Percentiles rank a stretch among this genome's conserved stretches.
Evolutionary conservation across 2,888 invertebrate species (phyloP).

Genomic region (Drosophila falleni): DNA sequence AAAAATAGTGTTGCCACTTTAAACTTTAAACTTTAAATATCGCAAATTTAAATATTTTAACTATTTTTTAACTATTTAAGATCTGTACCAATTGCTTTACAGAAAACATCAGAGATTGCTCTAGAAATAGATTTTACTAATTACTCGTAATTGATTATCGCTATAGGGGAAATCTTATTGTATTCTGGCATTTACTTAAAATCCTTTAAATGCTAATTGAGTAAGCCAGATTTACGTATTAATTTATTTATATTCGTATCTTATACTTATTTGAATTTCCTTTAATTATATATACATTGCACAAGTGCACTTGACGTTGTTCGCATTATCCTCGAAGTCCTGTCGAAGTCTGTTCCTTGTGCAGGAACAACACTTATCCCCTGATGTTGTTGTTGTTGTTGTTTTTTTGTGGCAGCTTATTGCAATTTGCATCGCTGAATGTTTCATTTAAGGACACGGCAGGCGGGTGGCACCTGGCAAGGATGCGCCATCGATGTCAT

Average conservation of each 20-base stretch:
- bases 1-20: too few species aligned
- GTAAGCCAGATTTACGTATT: conserved; percentile 8
- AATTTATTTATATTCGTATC: conserved; percentile 6
- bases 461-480: conserved; percentile 23
- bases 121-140: neutral
- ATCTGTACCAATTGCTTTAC: neutral
- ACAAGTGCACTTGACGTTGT: conserved; percentile 11
- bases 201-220: conserved; percentile 17
- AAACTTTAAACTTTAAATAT: too few species aligned
- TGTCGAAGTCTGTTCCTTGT: neutral
- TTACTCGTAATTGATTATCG: too few species aligned
- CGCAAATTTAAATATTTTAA: too few species aligned
- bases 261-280: conserved; percentile 20
- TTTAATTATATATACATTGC: conserved; percentile 45
- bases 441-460: conserved; percentile 45
- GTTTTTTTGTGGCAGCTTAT: conserved; percentile 49
- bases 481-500: conserved; percentile 22
- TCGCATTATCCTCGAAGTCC: conserved; percentile 24
- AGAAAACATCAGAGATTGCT: neutral
- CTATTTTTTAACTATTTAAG: neutral
- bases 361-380: conserved; percentile 21
- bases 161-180: neutral
- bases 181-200: neutral
- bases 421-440: conserved; percentile 65
- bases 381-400: neutral